Conservation (phyloP, 2,797 vertebrate genomes). For the Tarsius wallacei region DNA sequence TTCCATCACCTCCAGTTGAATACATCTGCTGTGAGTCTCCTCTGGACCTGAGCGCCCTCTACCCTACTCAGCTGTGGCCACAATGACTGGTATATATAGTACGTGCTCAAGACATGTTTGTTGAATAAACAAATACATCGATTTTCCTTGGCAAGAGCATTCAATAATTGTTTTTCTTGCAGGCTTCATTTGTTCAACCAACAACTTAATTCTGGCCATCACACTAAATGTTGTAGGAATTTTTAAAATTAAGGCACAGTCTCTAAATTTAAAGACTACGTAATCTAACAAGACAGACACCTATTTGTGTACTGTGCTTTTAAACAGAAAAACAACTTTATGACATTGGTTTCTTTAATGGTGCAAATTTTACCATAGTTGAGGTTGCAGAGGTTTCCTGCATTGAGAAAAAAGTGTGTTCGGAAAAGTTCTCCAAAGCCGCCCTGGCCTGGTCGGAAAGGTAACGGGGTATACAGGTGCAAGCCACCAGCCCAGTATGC, state of each 20-base stretch:
- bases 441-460: constrained; percentile 96
- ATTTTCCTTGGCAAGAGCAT: not conserved
- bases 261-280: not conserved
- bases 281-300: not conserved
- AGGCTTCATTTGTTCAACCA: not conserved
- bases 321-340: fast-evolving
- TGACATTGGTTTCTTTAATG: fast-evolving
- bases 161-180: fast-evolving
- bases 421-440: constrained; percentile 98
- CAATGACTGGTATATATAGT: fast-evolving
- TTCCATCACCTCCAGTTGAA: not conserved
- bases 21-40: fast-evolving
- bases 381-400: constrained; percentile 98
- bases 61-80: not conserved
- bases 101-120: not conserved
- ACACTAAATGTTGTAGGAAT: fast-evolving
- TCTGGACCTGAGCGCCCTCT: not conserved
- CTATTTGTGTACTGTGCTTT: fast-evolving
- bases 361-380: constrained; percentile 94
- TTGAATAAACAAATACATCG: no score
- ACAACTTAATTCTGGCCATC: not conserved
- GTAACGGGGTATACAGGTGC: constrained; percentile 97
- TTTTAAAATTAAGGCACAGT: not conserved
- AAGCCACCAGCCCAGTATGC: constrained; percentile 97
- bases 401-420: constrained; percentile 99